Base-by-base conservation (phyloP, 1,140 invertebrate species). In the Thrips palmi region DNA sequence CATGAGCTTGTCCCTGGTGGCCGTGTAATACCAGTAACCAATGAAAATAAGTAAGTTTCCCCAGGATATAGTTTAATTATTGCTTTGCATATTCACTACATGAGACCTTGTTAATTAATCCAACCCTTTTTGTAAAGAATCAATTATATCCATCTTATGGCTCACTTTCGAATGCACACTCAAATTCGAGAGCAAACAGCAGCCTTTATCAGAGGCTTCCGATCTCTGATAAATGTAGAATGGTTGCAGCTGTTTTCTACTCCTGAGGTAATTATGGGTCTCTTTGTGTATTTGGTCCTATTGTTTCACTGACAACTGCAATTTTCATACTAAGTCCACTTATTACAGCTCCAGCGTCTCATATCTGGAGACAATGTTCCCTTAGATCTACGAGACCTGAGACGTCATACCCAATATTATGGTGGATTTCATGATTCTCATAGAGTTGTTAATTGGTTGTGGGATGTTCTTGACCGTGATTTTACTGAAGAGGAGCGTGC, bases 381-480 rank as follows among this genome's bases (percentile, higher is more conserved):
- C 3, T 60, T 97, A 32, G 89, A 97, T 64, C 60, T 97, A 35
- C 67, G 73, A 49, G 92, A 97, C 64, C 62, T 97, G 30, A 69
- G 89, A 36, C 74, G 74, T 47, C 78, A 97, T 59, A 97, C 92
- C 2, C 87, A 94, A 61, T 99, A 99, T 63, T 98, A 94, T 62
- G 96, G 94, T 24, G 96, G 96, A 4, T 98, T 97, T 60, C 94
- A 99, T 58, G 89, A 94, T 60, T 93, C 86, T 43, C 96, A 99
- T 62, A 68, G 88, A 45, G 88, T 99, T 25, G 83, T 99, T 11
- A 79, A 83, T 50, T 99, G 96, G 96, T 63, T 99, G 10, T 99
- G 96, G 96, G 89, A 97, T 58, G 88, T 99, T 46, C 60, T 99
- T 19, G 84, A 93, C 49, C 82, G 87, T 51, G 93, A 99, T 60